Evolutionary conservation across 2,113 vertebrate species (phyloP).

Genomic region (Neogale vison): DNA sequence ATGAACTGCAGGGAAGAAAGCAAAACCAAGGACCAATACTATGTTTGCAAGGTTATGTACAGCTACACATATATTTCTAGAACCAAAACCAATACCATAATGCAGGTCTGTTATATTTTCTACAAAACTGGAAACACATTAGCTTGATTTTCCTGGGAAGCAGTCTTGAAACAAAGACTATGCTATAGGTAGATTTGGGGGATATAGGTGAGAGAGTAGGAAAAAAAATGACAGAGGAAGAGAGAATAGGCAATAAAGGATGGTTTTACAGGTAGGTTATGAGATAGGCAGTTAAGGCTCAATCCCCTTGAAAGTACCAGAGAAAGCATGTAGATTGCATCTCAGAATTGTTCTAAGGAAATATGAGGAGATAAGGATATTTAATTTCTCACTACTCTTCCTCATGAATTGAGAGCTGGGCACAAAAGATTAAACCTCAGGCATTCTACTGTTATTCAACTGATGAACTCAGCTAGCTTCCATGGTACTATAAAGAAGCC

Average conservation of each 20-base stretch:
- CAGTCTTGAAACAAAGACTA: not conserved
- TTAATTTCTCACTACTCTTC: not conserved
- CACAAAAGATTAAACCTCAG: not conserved
- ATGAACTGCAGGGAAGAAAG: not conserved
- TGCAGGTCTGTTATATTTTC: not conserved
- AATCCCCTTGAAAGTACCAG: not conserved
- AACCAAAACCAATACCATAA: not conserved
- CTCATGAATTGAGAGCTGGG: not conserved
- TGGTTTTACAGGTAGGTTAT: not conserved
- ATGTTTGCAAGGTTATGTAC: not conserved
- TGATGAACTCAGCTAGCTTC: not conserved
- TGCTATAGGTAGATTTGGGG: not conserved
- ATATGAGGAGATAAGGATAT: not conserved
- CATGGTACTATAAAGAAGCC: not conserved
- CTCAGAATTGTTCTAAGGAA: not conserved
- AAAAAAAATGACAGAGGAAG: not conserved
- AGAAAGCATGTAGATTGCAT: not conserved
- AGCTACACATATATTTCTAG: not conserved
- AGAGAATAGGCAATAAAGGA: not conserved
- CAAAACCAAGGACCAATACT: not conserved
- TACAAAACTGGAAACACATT: not conserved
- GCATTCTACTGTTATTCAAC: not conserved
- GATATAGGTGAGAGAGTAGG: not conserved
- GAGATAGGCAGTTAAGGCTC: not conserved
- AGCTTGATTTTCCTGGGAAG: not conserved